Conservation (phyloP, 2,888 invertebrate species). For the Xylocampa areola region DNA sequence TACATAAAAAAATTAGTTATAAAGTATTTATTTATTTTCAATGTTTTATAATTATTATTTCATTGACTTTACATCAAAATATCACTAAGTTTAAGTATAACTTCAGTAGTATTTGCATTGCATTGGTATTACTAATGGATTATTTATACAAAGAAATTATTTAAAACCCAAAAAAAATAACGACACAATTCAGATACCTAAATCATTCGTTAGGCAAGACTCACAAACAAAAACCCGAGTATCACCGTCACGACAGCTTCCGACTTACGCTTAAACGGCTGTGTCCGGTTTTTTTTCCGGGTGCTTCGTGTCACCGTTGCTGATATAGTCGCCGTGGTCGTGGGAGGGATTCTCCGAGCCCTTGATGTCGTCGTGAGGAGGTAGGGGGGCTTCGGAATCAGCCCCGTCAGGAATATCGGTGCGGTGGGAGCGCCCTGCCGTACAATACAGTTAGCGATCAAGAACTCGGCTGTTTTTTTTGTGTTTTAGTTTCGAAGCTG, state of each 20-base stretch:
- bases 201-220: constrained; percentile 21
- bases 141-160: constrained; percentile 7
- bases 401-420: constrained; percentile 91
- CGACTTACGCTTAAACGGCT: constrained; percentile 81
- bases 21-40: constrained; percentile 3
- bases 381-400: constrained; percentile 91
- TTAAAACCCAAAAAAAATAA: constrained; percentile 29
- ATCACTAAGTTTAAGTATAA: constrained; percentile 28
- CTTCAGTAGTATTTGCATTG: background rate
- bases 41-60: constrained; percentile 15
- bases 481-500: constrained; percentile 42
- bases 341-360: constrained; percentile 90
- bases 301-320: constrained; percentile 88
- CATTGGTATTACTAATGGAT: background rate
- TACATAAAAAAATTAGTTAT: background rate
- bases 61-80: constrained; percentile 28
- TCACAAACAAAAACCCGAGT: constrained; percentile 26
- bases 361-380: constrained; percentile 89
- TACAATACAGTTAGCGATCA: constrained; percentile 86
- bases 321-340: constrained; percentile 91
- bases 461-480: constrained; percentile 70
- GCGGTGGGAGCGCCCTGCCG: constrained; percentile 91
- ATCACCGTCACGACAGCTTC: constrained; percentile 39
- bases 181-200: background rate
- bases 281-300: constrained; percentile 88